Evolutionary conservation across 2,888 invertebrate genomes (phyloP), one percentile per base, ranked within the genome.

Genomic region (Timema podura): DNA sequence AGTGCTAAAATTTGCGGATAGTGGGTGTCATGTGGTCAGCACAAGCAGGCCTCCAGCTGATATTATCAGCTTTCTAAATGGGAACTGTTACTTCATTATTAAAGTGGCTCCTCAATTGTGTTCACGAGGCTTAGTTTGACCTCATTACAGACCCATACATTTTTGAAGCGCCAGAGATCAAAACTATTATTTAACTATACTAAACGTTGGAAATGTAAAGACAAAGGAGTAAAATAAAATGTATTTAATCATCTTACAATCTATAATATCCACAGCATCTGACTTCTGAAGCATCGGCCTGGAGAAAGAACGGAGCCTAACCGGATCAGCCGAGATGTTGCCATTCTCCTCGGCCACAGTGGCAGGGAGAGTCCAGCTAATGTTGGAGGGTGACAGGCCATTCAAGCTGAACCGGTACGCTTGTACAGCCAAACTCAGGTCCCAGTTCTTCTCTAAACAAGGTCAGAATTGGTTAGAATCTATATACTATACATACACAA

Each of bases 391-490:
- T n/a, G 10, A 49, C 15, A 51, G 45, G 8, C 16, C 16, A 64
- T n/a, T 57, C 7, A 66, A 48, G 9, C 51, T 46, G 47, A 64
- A 68, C 48, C 64, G 16, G 64, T 72, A 73, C 2, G 72, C 68
- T 44, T 73, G 70, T 10, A 74, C 15, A 46, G 74, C 74, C 16
- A 59, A 16, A 46, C 65, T 70, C 49, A 74, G 68, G 51, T 74
- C 73, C 74, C 74, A 74, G n/a, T 68, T 66, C 64, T 74, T 72
- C 10, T 71, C 74, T 74, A 57, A 49, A 70, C 6, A 57, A 3
- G 30, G 30, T 30, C 30, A 30, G 30, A 30, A 30, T 30, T 3
- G 30, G 30, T 30, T 30, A 30, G 3, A 30, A 30, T 30, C 30
- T 30, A 30, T 3, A 30, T 30, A 30, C 30, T 30, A 30, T 3